These are phyloP conservation scores for Uloborus diversus DNA, from an alignment of 1,140 invertebrate genomes.

Conservation along the genomic window DNA sequence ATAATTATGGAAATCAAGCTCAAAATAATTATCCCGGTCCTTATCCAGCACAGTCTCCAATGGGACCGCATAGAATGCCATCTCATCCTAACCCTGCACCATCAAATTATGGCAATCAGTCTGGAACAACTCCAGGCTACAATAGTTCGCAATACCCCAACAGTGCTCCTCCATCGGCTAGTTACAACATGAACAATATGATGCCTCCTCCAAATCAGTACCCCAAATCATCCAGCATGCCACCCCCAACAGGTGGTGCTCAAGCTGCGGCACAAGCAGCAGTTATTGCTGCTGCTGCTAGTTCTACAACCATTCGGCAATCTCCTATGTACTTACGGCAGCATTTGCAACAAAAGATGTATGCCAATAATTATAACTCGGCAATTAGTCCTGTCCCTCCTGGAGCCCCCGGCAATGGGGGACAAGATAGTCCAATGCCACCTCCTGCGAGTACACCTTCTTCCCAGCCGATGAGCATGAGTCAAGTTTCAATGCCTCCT, in stretches of 20 bases:
- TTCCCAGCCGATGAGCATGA: conserved; percentile 6
- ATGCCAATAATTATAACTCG: conserved; percentile 55
- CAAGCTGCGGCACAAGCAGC: conserved; percentile 66
- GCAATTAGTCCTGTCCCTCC: conserved; percentile 68
- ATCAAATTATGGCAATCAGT: conserved; percentile 40
- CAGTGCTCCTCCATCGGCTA: conserved; percentile 15
- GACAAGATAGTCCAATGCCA: conserved; percentile 62
- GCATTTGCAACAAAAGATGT: conserved; percentile 67
- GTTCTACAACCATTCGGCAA: conserved; percentile 59
- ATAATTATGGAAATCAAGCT: conserved; percentile 60
- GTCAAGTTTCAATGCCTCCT: conserved; percentile 49
- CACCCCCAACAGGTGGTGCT: conserved; percentile 62
- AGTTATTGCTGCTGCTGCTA: conserved; percentile 65
- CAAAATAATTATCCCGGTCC: conserved; percentile 64
- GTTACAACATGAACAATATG: conserved; percentile 59
- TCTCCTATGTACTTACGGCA: conserved; percentile 73
- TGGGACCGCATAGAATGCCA: conserved; percentile 32
- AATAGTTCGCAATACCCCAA: conserved; percentile 63
- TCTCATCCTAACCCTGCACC: conserved; percentile 26
- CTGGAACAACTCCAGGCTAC: conserved; percentile 61
- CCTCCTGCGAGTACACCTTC: conserved; percentile 52
- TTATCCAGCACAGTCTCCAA: conserved; percentile 39
- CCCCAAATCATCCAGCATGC: conserved; percentile 41
- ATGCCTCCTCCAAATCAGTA: conserved; percentile 61
- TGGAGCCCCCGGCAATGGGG: conserved; percentile 63